Base-by-base conservation (phyloP, 2,888 invertebrate species). In the Lepeophtheirus nordmannii region DNA sequence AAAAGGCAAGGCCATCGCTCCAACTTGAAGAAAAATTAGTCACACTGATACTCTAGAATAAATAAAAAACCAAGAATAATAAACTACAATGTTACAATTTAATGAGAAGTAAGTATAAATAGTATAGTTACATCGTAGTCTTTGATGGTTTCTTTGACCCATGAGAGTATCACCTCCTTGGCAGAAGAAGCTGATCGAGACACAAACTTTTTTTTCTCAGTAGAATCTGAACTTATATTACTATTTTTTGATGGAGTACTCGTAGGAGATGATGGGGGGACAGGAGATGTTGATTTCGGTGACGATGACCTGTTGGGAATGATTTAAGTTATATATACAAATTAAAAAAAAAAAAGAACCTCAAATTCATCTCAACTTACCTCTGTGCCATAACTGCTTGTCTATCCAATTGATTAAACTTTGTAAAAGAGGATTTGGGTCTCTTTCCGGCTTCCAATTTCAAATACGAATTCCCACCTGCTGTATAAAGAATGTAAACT, bases 11-110 rank as follows among this genome's bases (percentile, higher is more conserved):
- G 67, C 94, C 94, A 80, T 91, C 86, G 74, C 89, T 82, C 91
- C 92, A 94, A 12, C 91, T 90, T 70, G 90, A 89, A 70, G 91
- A 91, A 91, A 94, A 91, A 78, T 94, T 92, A 71, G 85, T 86
- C 72, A 94, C 84, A 75, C 85, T 85, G 70, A 94, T 14, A 23
- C 40, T 62, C 62, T 62, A 38, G 22, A 62, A 41, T 22, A 30
- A 9, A 61, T 14, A 38, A n/a, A 62, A 14, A 10, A 30, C 14
- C 14, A 14, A 41, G 41, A 14, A 46, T 8, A 5, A 46, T 46
- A 17, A 8, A n/a, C 53, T n/a, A n/a, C n/a, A n/a, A n/a, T n/a
- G n/a, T n/a, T n/a, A n/a, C 17, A 1, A n/a, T 46, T 5, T 46
- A 46, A 46, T 46, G 14, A 46, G n/a, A 46, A 46, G 1, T 2